These are phyloP conservation scores for Sarcoramphus papa DNA, from an alignment of 2,797 vertebrate species.

Conservation along the genomic window DNA sequence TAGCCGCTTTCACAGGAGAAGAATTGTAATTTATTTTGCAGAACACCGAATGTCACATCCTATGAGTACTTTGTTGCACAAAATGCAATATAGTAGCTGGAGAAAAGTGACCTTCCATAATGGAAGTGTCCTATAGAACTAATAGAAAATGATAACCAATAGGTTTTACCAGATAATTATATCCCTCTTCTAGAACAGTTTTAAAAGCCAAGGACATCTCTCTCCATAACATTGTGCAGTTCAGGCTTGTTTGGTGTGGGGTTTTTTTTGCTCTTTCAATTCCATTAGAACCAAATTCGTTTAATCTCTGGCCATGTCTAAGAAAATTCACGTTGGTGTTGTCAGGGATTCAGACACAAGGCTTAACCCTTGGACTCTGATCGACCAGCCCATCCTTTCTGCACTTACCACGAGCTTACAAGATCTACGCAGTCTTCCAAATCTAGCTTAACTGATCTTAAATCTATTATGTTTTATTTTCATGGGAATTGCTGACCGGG, in stretches of 20 bases:
- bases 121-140: slow-evolving; percentile 52
- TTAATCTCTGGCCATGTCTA: neutral
- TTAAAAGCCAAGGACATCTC: slow-evolving; percentile 31
- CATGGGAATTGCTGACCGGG: neutral
- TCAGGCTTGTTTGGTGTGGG: neutral
- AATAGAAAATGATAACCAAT: slow-evolving; percentile 65
- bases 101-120: slow-evolving; percentile 64
- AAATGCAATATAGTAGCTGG: neutral
- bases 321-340: neutral
- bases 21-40: slow-evolving; percentile 33
- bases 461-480: neutral
- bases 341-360: neutral
- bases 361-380: neutral
- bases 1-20: neutral
- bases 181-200: slow-evolving; percentile 39
- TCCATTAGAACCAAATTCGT: neutral
- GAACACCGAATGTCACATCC: slow-evolving; percentile 33
- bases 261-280: neutral
- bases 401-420: neutral
- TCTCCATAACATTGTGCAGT: neutral
- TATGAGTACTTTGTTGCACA: slow-evolving; percentile 2
- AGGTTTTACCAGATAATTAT: slow-evolving; percentile 47
- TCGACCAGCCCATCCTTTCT: neutral
- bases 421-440: neutral
- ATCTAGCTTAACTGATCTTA: neutral